phyloP scores from a whole-genome alignment of 2,888 invertebrate genomes.

The Dolomedes plantarius region DNA sequence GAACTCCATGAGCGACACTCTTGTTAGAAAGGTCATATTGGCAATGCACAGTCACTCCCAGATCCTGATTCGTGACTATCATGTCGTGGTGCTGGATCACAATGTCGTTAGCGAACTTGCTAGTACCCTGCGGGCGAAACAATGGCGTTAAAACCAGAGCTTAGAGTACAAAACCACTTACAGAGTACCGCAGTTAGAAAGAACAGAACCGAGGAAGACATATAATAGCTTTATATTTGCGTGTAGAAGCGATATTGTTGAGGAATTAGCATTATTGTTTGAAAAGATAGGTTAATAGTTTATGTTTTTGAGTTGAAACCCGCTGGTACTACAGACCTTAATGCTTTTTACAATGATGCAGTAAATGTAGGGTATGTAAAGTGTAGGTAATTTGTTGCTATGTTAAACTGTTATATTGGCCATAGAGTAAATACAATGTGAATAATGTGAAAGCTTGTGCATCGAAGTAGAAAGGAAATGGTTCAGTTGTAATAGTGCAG shows the following conservation, averaged over 20 bases:
- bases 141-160: not conserved
- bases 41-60: constrained; percentile 93
- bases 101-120: constrained; percentile 92
- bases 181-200: not conserved
- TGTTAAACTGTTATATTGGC: too few species aligned
- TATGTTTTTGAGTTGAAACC: too few species aligned
- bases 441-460: too few species aligned
- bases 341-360: too few species aligned
- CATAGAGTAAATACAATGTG: too few species aligned
- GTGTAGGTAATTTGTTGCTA: too few species aligned
- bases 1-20: constrained; percentile 92
- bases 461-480: too few species aligned
- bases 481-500: too few species aligned
- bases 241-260: not conserved
- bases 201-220: not conserved
- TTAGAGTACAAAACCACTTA: not conserved
- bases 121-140: constrained; percentile 80
- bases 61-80: constrained; percentile 94
- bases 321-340: too few species aligned
- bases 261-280: not conserved
- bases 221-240: not conserved
- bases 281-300: too few species aligned
- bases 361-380: too few species aligned
- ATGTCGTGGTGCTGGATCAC: constrained; percentile 94
- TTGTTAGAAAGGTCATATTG: constrained; percentile 96